Conservation (phyloP, 2,113 vertebrate genomes). For the Jaculus jaculus region DNA sequence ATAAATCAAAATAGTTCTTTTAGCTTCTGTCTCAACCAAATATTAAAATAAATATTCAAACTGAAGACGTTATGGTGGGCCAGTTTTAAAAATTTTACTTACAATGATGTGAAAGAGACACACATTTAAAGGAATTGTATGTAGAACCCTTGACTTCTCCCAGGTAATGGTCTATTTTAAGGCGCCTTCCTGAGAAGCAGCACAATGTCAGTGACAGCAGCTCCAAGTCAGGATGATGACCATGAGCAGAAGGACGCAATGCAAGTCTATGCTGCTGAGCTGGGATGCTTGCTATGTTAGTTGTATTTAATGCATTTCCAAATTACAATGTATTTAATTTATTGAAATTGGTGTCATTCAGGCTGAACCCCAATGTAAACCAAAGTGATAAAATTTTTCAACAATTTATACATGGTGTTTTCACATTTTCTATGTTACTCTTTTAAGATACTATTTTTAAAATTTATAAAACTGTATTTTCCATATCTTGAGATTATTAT, state of each 20-base stretch:
- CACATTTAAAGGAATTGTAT: too few relatives aligned
- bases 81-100: too few relatives aligned
- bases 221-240: too few relatives aligned
- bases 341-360: background rate
- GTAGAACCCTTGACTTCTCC: too few relatives aligned
- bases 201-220: too few relatives aligned
- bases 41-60: too few relatives aligned
- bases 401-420: background rate
- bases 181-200: too few relatives aligned
- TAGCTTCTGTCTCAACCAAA: background rate
- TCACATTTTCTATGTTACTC: background rate
- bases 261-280: fast-evolving
- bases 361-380: background rate
- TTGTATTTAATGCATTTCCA: background rate
- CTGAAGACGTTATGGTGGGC: background rate
- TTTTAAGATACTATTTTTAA: too few relatives aligned
- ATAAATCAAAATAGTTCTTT: background rate
- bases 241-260: background rate
- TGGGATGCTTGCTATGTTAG: background rate
- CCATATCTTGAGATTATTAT: background rate
- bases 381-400: background rate
- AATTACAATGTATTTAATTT: background rate
- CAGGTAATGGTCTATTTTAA: too few relatives aligned
- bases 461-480: background rate
- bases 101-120: background rate